phyloP scores from a whole-genome alignment of 2,113 vertebrate species.

The Oncorhynchus nerka region DNA sequence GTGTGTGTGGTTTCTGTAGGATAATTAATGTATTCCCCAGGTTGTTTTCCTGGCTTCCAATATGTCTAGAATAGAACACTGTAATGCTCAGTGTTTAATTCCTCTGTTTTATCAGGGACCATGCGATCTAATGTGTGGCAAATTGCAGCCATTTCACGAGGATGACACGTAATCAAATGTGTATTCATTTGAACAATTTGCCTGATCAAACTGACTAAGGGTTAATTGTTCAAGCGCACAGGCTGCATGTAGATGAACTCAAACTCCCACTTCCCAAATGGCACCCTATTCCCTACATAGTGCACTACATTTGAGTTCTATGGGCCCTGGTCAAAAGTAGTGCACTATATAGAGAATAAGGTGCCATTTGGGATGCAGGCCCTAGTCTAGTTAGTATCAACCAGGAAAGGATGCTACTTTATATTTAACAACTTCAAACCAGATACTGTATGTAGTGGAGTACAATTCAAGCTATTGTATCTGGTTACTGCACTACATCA shows the following conservation, averaged over 20 bases:
- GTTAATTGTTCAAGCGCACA: neutral
- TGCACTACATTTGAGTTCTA: too few species aligned
- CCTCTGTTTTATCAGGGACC: conserved; percentile 18
- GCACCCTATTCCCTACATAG: too few species aligned
- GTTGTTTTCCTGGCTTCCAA: conserved; percentile 29
- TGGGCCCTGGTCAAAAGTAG: too few species aligned
- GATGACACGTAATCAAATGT: conserved; percentile 12
- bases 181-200: neutral
- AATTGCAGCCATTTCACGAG: conserved; percentile 26
- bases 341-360: too few species aligned
- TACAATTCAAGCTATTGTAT: too few species aligned
- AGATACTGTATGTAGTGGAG: too few species aligned
- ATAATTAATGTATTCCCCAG: neutral
- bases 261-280: too few species aligned
- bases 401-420: too few species aligned
- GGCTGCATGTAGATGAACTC: neutral
- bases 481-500: too few species aligned
- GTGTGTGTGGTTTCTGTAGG: conserved; percentile 13
- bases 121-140: conserved; percentile 20
- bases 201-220: neutral
- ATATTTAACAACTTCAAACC: too few species aligned
- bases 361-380: too few species aligned
- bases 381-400: neutral
- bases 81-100: conserved; percentile 25
- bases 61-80: conserved; percentile 15